Conservation (phyloP, 2,113 vertebrate genomes). For the Halichoerus grypus region DNA sequence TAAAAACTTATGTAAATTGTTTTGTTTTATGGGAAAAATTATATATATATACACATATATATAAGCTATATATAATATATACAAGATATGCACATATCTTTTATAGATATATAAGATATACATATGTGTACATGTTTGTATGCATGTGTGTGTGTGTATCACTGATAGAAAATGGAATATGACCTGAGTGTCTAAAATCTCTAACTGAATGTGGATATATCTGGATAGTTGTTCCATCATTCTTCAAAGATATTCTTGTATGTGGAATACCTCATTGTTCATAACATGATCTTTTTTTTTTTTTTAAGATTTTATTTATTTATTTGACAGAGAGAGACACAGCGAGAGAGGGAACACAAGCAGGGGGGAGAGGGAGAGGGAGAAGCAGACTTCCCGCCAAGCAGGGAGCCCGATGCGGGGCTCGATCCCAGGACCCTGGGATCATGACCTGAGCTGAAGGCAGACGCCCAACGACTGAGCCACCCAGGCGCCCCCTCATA, state of each 20-base stretch:
- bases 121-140: neutral
- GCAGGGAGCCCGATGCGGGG: too few species aligned
- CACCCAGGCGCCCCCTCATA: neutral
- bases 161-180: neutral
- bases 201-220: neutral
- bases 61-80: neutral
- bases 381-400: too few species aligned
- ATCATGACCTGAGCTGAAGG: too few species aligned
- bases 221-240: neutral
- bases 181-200: neutral
- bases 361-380: too few species aligned
- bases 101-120: neutral
- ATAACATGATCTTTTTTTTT: neutral
- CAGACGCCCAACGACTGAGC: too few species aligned
- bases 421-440: too few species aligned
- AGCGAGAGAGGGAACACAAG: too few species aligned
- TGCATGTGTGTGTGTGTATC: neutral
- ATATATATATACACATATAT: too few species aligned
- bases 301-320: too few species aligned
- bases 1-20: neutral
- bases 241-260: conserved; percentile 9
- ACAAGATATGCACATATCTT: neutral
- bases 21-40: conserved; percentile 43
- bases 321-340: too few species aligned
- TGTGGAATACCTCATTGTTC: neutral